phyloP scores from a whole-genome alignment of 2,797 vertebrate species.

The Sebastes paucispinis region DNA sequence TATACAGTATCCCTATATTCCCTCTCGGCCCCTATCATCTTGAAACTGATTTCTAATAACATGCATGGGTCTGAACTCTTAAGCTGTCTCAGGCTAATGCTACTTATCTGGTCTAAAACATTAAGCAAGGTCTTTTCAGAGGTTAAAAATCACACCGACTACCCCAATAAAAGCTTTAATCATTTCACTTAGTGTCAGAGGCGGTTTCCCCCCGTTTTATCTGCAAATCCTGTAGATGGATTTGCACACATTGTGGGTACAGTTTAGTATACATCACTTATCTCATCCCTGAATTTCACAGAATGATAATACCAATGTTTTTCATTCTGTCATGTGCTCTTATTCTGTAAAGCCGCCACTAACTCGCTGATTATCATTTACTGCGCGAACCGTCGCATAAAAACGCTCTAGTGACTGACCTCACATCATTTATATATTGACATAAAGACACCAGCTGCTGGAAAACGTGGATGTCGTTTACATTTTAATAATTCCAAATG shows the following conservation, averaged over 20 bases:
- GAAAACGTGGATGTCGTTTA: conserved; percentile 33
- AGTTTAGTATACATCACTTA: conserved; percentile 50
- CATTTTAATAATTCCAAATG: conserved; percentile 45
- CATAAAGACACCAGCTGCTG: conserved; percentile 59
- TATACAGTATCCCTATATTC: conserved; percentile 66
- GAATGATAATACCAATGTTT: conserved; percentile 49
- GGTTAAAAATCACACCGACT: conserved; percentile 62
- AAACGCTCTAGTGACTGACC: conserved; percentile 35
- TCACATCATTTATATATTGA: conserved; percentile 57
- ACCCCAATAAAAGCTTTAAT: conserved; percentile 70
- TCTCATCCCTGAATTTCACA: conserved; percentile 55
- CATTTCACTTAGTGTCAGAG: conserved; percentile 69
- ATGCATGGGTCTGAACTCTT: conserved; percentile 67
- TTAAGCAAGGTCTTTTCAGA: conserved; percentile 71
- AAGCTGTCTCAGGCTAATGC: conserved; percentile 72
- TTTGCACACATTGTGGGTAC: conserved; percentile 44
- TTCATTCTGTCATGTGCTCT: conserved; percentile 50
- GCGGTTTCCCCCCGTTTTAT: conserved; percentile 56
- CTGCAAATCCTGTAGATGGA: conserved; percentile 67
- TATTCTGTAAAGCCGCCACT: conserved; percentile 49
- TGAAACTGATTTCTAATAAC: conserved; percentile 76
- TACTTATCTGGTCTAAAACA: conserved; percentile 79
- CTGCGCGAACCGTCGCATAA: conserved; percentile 6
- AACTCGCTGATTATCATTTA: conserved; percentile 56
- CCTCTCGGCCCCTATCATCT: conserved; percentile 66